Evolutionary conservation across 2,797 vertebrate genomes (phyloP).

Genomic region (Platyrinchus mystaceus): DNA sequence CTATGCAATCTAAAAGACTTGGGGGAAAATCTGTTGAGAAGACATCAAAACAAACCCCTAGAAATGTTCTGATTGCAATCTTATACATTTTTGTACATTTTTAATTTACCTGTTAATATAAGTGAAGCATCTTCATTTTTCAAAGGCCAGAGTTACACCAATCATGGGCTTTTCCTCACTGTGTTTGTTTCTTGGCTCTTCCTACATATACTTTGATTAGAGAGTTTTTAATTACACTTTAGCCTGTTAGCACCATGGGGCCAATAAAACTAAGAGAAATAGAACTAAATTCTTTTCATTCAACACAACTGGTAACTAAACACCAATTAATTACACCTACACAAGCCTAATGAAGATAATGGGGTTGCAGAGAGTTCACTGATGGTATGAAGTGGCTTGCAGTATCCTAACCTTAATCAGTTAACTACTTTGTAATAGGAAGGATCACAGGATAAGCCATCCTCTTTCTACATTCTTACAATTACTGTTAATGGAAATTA

Average conservation of each 20-base stretch:
- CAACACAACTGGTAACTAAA: constrained; percentile 62
- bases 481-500: constrained; percentile 62
- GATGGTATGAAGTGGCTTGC: constrained; percentile 54
- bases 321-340: constrained; percentile 66
- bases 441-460: constrained; percentile 57
- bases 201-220: constrained; percentile 24
- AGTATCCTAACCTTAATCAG: constrained; percentile 65
- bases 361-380: constrained; percentile 63
- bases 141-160: background rate
- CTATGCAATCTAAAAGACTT: background rate
- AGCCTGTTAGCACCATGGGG: constrained; percentile 55
- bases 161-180: background rate
- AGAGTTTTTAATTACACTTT: constrained; percentile 56
- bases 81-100: background rate
- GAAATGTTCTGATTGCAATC: background rate
- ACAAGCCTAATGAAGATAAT: constrained; percentile 68
- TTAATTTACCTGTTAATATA: background rate
- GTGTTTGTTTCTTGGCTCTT: background rate
- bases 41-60: background rate
- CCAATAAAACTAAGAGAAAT: constrained; percentile 66
- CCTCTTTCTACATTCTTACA: constrained; percentile 39
- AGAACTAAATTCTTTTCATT: constrained; percentile 62
- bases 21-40: background rate
- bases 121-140: background rate
- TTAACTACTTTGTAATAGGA: constrained; percentile 59